Base-by-base conservation (phyloP, 2,113 vertebrate genomes). In the Alaudala cheleensis region DNA sequence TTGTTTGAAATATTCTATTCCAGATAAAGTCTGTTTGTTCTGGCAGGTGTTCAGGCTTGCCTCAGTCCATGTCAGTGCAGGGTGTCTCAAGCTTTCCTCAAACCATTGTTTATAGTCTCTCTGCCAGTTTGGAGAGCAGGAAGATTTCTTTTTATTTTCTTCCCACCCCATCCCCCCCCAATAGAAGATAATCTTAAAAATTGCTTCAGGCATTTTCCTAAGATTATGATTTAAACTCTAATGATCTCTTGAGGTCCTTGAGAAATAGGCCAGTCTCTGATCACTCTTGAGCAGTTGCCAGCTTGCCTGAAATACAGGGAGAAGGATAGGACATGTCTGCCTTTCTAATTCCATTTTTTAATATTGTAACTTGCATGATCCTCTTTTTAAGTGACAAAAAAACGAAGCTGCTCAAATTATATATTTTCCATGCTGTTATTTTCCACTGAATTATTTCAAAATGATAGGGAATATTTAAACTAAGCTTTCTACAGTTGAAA, bases 191-290 rank as follows among this genome's bases (percentile, higher is more conserved):
- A 89, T 94, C 92, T 66, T 15, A 40, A 96, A 96, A 95, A 95
- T 79, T 76, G 86, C 97, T 97, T 94, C 79, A 92, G 95, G 97
- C 97, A 60, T 96, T 97, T 98, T 97, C 69, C 88, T 88, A 96
- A 91, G 96, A 97, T 97, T 95, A 93, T 96, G 94, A 97, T 97
- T 98, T 98, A 95, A 97, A 97, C 95, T 96, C 92, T 97, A 93
- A 88, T 42, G 84, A 81, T 97, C 96, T 97, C 97, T 89, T 78
- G 97, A 96, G 97, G 86, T 96, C 66, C 87, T 93, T 96, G 97
- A 97, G 97, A 98, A 98, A 97, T 96, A 98, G 97, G 95, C 96
- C 95, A 97, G 93, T 74, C 91, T 97, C 96, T 97, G 97, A 98
- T 98, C 96, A 96, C 92, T 97, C 95, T 45, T 97, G 96, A 98